Conservation (phyloP, 2,797 vertebrate species). For the Catostomus latipinnis region DNA sequence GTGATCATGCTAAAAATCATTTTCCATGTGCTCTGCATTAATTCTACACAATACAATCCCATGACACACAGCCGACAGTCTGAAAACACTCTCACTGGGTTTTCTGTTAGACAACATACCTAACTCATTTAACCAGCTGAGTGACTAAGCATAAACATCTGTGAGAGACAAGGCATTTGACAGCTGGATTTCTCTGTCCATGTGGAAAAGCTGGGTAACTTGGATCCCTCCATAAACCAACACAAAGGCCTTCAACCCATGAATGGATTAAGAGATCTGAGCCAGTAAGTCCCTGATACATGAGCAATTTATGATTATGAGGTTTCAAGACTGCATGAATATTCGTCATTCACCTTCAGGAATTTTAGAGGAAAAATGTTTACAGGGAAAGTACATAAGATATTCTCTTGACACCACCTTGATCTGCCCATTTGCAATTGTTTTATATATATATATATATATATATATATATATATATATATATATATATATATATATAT, state of each 20-base stretch:
- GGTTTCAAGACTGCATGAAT: conserved; percentile 10
- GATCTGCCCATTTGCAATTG: neutral
- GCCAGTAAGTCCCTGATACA: neutral
- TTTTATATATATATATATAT: no score
- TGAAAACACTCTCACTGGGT: conserved; percentile 38
- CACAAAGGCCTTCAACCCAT: neutral
- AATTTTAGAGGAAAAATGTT: neutral
- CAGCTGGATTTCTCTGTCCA: conserved; percentile 22
- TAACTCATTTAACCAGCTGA: conserved; percentile 29
- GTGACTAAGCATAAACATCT: conserved; percentile 38
- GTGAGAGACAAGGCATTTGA: conserved; percentile 25
- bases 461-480: no score
- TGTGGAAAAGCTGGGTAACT: conserved; percentile 19
- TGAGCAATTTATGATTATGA: neutral
- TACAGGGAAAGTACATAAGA: neutral
- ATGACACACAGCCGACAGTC: conserved; percentile 31
- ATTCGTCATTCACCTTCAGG: conserved; percentile 2
- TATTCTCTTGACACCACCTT: neutral
- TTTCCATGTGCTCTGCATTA: conserved; percentile 55
- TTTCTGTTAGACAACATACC: conserved; percentile 14
- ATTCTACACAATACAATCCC: conserved; percentile 41
- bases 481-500: no score
- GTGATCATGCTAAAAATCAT: conserved; percentile 65
- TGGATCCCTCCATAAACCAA: conserved; percentile 18
- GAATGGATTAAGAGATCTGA: conserved; percentile 13